A percentile compares a stretch with the other conserved stretches of the same genome.
phyloP scores from a whole-genome alignment of 2,888 invertebrate species.

The Lithophane semibrunnea region DNA sequence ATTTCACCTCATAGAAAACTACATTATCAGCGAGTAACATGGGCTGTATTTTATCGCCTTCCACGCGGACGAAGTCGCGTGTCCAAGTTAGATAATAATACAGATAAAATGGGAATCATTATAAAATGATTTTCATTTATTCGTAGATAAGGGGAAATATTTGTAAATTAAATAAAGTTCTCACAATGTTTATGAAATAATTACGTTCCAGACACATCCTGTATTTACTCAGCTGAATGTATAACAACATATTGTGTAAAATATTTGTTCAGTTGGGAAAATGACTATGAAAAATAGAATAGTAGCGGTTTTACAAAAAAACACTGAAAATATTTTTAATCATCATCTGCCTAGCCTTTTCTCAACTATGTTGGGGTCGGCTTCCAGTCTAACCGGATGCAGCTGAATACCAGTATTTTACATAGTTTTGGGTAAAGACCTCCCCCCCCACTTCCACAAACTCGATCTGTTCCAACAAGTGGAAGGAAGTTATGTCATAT shows the following conservation, averaged over 20 bases:
- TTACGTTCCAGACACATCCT: neutral
- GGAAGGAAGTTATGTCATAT: too few relatives aligned
- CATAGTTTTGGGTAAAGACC: too few relatives aligned
- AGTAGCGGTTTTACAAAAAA: slow-evolving; percentile 1
- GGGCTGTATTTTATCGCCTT: too few relatives aligned
- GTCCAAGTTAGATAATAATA: neutral
- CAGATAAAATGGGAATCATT: neutral
- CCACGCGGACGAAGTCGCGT: too few relatives aligned
- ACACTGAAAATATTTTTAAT: neutral
- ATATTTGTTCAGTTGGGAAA: slow-evolving; percentile 14
- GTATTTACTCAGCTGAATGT: slow-evolving; percentile 16
- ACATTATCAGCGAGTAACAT: too few relatives aligned
- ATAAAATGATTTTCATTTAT: neutral
- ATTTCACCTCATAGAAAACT: too few relatives aligned
- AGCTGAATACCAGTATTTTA: too few relatives aligned
- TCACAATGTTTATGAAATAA: neutral
- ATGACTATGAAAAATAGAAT: neutral
- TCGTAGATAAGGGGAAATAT: neutral
- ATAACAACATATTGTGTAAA: neutral
- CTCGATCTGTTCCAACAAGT: too few relatives aligned
- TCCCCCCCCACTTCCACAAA: too few relatives aligned
- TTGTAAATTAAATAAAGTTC: neutral
- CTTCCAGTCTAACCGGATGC: too few relatives aligned
- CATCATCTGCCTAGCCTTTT: too few relatives aligned
- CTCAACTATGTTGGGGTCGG: too few relatives aligned